Evolutionary conservation across 2,888 invertebrate species (phyloP).

Genomic region (Tenthredo livida): DNA sequence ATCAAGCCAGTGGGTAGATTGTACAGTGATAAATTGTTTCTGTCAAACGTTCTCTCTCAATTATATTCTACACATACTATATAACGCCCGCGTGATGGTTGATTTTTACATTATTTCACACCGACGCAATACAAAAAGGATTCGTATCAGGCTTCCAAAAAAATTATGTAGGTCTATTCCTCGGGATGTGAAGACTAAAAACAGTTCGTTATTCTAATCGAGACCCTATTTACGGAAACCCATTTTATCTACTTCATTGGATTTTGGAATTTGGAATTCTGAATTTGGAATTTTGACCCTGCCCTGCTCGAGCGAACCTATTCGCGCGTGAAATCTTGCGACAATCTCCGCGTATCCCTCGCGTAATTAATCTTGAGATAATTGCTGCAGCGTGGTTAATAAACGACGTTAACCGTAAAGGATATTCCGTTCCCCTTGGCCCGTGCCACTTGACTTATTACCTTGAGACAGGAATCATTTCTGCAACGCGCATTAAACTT

Average conservation of each 20-base stretch:
- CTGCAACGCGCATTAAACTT: background rate
- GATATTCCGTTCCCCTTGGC: slow-evolving; percentile 41
- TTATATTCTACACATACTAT: background rate
- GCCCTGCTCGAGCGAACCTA: background rate
- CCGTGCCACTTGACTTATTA: slow-evolving; percentile 10
- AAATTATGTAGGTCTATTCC: background rate
- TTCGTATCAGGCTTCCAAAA: background rate
- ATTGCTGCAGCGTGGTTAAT: slow-evolving; percentile 71
- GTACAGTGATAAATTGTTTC: background rate
- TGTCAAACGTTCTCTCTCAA: slow-evolving; percentile 14
- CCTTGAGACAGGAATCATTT: background rate
- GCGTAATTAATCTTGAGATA: slow-evolving; percentile 69
- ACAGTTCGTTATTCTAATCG: too few relatives aligned
- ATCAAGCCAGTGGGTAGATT: background rate
- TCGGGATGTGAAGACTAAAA: too few relatives aligned
- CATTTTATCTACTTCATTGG: too few relatives aligned
- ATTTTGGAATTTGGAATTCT: background rate
- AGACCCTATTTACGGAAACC: too few relatives aligned
- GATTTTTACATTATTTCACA: background rate
- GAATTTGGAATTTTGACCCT: background rate
- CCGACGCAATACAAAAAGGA: background rate
- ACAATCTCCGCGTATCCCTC: slow-evolving; percentile 54
- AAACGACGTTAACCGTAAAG: slow-evolving; percentile 66
- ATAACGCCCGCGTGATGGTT: background rate
- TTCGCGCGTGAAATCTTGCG: slow-evolving; percentile 15